phyloP scores from a whole-genome alignment of 2,888 invertebrate species.

The Lasioglossum leucozonium region DNA sequence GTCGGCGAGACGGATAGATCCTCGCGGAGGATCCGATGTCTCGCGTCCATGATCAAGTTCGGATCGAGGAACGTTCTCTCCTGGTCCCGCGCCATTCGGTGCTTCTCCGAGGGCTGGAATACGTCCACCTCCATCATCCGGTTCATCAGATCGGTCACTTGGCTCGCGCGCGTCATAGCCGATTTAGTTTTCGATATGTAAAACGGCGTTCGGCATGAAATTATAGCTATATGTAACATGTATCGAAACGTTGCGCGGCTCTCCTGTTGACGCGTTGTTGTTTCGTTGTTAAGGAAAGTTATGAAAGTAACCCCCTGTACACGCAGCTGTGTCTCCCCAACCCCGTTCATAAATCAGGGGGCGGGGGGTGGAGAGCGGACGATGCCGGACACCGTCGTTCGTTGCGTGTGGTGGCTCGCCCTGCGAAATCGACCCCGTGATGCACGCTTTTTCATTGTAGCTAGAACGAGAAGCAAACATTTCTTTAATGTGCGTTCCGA shows the following conservation, averaged over 20 bases:
- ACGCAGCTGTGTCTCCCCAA: slow-evolving; percentile 39
- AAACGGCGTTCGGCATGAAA: neutral
- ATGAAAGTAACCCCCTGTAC: slow-evolving; percentile 44
- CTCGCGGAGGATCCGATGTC: slow-evolving; percentile 73
- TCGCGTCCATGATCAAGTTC: slow-evolving; percentile 77
- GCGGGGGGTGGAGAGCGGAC: slow-evolving; percentile 7
- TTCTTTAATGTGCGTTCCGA: too few relatives aligned
- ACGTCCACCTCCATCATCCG: slow-evolving; percentile 76
- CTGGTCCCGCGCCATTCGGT: slow-evolving; percentile 62
- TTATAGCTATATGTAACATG: neutral
- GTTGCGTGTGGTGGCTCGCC: neutral
- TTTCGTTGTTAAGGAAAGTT: slow-evolving; percentile 74
- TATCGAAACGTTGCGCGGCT: slow-evolving; percentile 14
- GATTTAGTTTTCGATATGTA: neutral
- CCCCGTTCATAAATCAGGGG: slow-evolving; percentile 47
- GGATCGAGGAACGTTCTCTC: slow-evolving; percentile 68
- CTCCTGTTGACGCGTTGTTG: slow-evolving; percentile 69
- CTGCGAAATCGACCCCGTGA: too few relatives aligned
- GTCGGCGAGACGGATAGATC: slow-evolving; percentile 53
- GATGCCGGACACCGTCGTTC: slow-evolving; percentile 14
- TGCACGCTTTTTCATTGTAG: neutral
- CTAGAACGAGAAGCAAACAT: too few relatives aligned
- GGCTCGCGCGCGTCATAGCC: slow-evolving; percentile 70
- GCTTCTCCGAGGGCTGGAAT: slow-evolving; percentile 70
- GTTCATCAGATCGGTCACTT: slow-evolving; percentile 74